A percentile compares a stretch with the other conserved stretches of the same genome.
Conservation (phyloP, 2,797 vertebrate species). For the Brachyalestes nurse region DNA sequence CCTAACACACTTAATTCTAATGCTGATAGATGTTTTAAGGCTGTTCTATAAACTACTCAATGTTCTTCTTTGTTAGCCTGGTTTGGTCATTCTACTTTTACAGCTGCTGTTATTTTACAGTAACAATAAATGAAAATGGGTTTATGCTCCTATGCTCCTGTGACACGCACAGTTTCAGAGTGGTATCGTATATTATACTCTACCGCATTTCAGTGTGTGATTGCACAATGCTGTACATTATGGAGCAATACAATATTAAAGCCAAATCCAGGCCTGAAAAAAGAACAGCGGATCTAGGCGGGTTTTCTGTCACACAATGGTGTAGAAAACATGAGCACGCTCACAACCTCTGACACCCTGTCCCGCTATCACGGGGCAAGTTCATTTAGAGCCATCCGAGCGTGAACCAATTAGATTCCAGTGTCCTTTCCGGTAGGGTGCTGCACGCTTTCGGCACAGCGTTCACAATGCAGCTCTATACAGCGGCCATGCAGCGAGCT, state of each 20-base stretch:
- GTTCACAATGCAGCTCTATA: slow-evolving; percentile 4
- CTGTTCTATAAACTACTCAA: too few species aligned
- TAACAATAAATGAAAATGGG: too few species aligned
- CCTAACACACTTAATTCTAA: too few species aligned
- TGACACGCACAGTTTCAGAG: too few species aligned
- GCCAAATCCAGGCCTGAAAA: not conserved
- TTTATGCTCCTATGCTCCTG: too few species aligned
- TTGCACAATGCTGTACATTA: not conserved
- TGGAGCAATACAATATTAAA: not conserved
- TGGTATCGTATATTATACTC: too few species aligned
- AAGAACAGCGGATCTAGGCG: too few species aligned
- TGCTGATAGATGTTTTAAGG: too few species aligned
- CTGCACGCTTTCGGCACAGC: not conserved
- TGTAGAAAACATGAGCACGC: not conserved
- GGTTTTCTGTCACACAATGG: not conserved
- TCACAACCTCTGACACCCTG: slow-evolving; percentile 1
- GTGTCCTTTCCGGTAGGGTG: not conserved
- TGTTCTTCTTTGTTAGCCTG: too few species aligned
- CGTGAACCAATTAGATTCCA: slow-evolving; percentile 8
- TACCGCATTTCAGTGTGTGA: too few species aligned
- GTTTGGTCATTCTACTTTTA: too few species aligned
- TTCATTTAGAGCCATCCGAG: slow-evolving; percentile 8
- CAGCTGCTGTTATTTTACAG: too few species aligned
- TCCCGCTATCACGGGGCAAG: not conserved
- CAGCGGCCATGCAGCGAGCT: not conserved